Conservation (phyloP, 2,113 vertebrate species). For the Taurulus bubalis region DNA sequence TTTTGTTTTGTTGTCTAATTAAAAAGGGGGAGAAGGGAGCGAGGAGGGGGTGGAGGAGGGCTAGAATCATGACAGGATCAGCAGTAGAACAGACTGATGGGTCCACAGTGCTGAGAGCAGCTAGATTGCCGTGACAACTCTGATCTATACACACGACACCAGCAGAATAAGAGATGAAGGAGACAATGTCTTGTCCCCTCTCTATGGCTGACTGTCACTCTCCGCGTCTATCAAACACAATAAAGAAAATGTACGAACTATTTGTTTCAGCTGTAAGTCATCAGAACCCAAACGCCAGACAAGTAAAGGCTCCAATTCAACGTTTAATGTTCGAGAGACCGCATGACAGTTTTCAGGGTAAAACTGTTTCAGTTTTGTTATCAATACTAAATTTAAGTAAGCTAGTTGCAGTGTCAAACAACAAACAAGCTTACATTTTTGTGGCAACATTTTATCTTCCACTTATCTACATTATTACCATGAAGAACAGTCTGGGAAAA, state of each 20-base stretch:
- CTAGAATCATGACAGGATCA: slow-evolving; percentile 80
- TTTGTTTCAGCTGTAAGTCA: slow-evolving; percentile 25
- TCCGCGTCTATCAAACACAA: slow-evolving; percentile 68
- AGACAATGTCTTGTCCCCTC: slow-evolving; percentile 66
- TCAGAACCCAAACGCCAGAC: not conserved
- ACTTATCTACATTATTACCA: slow-evolving; percentile 12
- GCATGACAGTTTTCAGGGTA: not conserved
- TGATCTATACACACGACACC: slow-evolving; percentile 75
- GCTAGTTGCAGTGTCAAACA: not conserved
- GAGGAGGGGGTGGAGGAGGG: slow-evolving; percentile 42
- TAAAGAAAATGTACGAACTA: slow-evolving; percentile 48
- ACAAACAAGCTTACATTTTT: not conserved
- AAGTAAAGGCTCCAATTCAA: slow-evolving; percentile 22
- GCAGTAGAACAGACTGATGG: slow-evolving; percentile 82
- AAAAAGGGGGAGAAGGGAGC: slow-evolving; percentile 81
- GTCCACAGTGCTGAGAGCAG: slow-evolving; percentile 74
- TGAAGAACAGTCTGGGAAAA: not conserved
- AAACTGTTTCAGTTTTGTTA: not conserved
- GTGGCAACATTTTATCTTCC: not conserved
- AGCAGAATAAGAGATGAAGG: slow-evolving; percentile 75
- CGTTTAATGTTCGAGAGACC: slow-evolving; percentile 7
- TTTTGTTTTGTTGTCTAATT: slow-evolving; percentile 95
- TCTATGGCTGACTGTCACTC: slow-evolving; percentile 72
- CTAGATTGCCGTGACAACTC: slow-evolving; percentile 80
- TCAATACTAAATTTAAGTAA: not conserved